Conservation (phyloP, 2,888 invertebrate genomes). For the Lissocephala sabroskyi region DNA sequence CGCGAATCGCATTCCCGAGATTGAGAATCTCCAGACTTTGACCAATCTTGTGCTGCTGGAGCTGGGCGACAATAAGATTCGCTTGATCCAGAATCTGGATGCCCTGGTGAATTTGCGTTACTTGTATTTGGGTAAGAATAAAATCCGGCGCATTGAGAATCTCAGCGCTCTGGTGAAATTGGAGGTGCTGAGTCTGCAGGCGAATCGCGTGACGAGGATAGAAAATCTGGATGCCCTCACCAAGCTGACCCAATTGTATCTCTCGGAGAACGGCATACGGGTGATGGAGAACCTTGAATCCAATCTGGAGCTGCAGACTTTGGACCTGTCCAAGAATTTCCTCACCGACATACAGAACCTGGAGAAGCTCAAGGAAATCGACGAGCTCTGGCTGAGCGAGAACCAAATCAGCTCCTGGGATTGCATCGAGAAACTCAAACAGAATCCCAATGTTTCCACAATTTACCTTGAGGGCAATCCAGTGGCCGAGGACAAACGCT, state of each 20-base stretch:
- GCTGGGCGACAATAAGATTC: constrained; percentile 92
- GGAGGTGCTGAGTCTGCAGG: constrained; percentile 87
- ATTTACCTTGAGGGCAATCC: constrained; percentile 10
- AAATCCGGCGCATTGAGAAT: constrained; percentile 88
- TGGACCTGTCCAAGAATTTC: constrained; percentile 7
- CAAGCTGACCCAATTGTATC: constrained; percentile 87
- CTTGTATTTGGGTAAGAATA: constrained; percentile 95
- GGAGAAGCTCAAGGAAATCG: background rate
- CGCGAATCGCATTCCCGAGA: constrained; percentile 88
- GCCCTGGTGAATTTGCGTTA: constrained; percentile 81
- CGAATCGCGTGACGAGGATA: constrained; percentile 88
- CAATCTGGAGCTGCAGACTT: constrained; percentile 69
- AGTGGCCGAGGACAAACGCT: constrained; percentile 5
- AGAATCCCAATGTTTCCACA: background rate
- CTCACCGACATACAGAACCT: background rate
- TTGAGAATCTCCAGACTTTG: constrained; percentile 88
- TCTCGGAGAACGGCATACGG: constrained; percentile 92
- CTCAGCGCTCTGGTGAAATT: constrained; percentile 81
- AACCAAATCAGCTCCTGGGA: constrained; percentile 2
- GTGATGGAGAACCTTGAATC: constrained; percentile 82
- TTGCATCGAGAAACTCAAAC: background rate
- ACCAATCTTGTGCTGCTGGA: constrained; percentile 87
- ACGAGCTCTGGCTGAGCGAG: constrained; percentile 6
- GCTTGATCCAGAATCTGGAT: constrained; percentile 89
- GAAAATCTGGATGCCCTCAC: constrained; percentile 84